Conservation (phyloP, 2,888 invertebrate genomes). For the Lymantria monacha region DNA sequence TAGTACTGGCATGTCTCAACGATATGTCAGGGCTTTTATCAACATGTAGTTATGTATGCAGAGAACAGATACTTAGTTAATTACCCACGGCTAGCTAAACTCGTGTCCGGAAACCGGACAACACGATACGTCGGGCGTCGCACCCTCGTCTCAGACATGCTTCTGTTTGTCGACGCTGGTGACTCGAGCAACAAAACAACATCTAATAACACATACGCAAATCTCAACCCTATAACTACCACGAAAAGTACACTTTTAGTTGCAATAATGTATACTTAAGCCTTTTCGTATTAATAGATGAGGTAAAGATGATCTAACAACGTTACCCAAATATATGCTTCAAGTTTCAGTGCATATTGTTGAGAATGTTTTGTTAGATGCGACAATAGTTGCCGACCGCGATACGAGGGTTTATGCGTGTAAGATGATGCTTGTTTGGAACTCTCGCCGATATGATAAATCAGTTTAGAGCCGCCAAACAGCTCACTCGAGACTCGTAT, state of each 20-base stretch:
- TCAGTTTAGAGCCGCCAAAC: constrained; percentile 74
- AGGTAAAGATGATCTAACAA: constrained; percentile 53
- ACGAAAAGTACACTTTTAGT: constrained; percentile 35
- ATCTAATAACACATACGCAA: constrained; percentile 11
- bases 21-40: neutral
- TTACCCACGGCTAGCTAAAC: constrained; percentile 60
- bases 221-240: constrained; percentile 33
- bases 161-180: constrained; percentile 50
- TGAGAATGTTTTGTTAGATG: constrained; percentile 60
- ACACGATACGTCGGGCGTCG: constrained; percentile 67
- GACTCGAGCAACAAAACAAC: constrained; percentile 27
- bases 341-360: constrained; percentile 69
- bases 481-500: constrained; percentile 66
- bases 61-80: constrained; percentile 72
- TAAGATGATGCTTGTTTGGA: constrained; percentile 81
- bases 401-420: constrained; percentile 78
- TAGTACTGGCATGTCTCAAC: no score
- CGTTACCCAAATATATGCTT: constrained; percentile 69
- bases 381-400: constrained; percentile 51
- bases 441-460: constrained; percentile 78
- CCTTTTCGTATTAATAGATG: constrained; percentile 37
- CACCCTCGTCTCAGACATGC: constrained; percentile 73
- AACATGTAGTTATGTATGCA: constrained; percentile 38
- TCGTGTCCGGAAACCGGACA: constrained; percentile 79
- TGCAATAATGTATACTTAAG: constrained; percentile 28